Conservation (phyloP, 2,797 vertebrate genomes). For the Buceros bicornis region DNA sequence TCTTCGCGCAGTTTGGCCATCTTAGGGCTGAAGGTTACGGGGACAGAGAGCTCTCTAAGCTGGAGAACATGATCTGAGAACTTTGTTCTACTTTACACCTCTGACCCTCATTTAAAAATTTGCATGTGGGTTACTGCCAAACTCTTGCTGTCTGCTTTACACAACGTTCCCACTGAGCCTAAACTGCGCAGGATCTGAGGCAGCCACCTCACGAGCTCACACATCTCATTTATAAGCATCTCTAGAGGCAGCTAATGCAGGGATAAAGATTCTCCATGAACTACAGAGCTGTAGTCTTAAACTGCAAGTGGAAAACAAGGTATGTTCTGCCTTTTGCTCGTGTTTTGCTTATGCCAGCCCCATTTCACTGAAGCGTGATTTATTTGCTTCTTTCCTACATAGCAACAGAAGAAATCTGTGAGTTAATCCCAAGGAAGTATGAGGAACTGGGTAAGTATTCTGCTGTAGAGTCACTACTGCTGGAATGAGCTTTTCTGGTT, state of each 20-base stretch:
- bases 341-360: background rate
- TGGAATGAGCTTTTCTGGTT: background rate
- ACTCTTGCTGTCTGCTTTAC: constrained; percentile 15
- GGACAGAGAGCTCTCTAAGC: background rate
- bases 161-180: background rate
- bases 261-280: background rate
- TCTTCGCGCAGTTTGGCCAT: background rate
- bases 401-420: background rate
- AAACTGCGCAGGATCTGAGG: background rate
- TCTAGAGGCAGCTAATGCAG: background rate
- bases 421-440: background rate
- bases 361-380: background rate
- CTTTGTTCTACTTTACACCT: background rate
- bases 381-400: background rate
- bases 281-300: background rate
- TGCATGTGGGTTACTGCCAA: background rate
- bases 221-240: constrained; percentile 40
- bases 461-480: background rate
- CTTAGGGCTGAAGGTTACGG: constrained; percentile 1
- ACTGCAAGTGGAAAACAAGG: constrained; percentile 11
- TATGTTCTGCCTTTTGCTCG: background rate
- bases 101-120: constrained; percentile 34
- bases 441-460: background rate
- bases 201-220: constrained; percentile 41
- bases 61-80: constrained; percentile 3